Percentiles rank a stretch among this genome's conserved stretches.
Conservation (phyloP, 1,140 invertebrate species). For the Pseudomyrmex dendroicus region DNA sequence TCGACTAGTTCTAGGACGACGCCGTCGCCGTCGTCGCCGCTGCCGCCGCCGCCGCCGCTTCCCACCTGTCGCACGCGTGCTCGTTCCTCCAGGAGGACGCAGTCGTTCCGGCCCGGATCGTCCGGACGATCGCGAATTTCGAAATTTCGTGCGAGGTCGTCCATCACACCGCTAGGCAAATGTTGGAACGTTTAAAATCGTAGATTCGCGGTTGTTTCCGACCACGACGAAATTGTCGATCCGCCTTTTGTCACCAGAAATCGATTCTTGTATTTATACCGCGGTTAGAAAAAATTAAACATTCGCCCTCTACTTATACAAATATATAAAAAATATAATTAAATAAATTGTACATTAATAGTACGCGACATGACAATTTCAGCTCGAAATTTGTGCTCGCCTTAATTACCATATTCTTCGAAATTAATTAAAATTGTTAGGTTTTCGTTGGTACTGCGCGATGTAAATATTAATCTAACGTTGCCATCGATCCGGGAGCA, state of each 20-base stretch:
- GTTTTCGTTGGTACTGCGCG: neutral
- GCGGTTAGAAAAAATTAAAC: neutral
- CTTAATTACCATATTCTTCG: neutral
- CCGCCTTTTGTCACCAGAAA: neutral
- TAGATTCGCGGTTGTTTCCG: neutral
- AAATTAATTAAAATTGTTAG: neutral
- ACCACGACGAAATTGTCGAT: neutral
- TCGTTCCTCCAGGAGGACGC: conserved; percentile 33
- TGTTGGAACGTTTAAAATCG: neutral
- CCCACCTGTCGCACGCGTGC: conserved; percentile 71
- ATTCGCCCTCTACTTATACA: neutral
- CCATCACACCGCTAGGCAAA: conserved; percentile 45
- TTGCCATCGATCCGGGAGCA: too few relatives aligned
- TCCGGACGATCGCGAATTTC: conserved; percentile 41
- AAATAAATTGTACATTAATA: neutral
- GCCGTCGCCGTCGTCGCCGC: conserved; percentile 52
- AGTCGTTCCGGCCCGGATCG: conserved; percentile 12
- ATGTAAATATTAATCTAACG: neutral
- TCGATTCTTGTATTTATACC: neutral
- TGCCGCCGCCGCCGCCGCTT: conserved; percentile 61
- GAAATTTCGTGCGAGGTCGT: conserved; percentile 10
- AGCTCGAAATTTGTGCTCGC: too few relatives aligned
- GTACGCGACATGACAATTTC: neutral
- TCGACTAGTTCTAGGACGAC: conserved; percentile 55
- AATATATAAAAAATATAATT: neutral